Evolutionary conservation across 2,797 vertebrate genomes (phyloP).

Genomic region (Aviceda leuphotes): DNA sequence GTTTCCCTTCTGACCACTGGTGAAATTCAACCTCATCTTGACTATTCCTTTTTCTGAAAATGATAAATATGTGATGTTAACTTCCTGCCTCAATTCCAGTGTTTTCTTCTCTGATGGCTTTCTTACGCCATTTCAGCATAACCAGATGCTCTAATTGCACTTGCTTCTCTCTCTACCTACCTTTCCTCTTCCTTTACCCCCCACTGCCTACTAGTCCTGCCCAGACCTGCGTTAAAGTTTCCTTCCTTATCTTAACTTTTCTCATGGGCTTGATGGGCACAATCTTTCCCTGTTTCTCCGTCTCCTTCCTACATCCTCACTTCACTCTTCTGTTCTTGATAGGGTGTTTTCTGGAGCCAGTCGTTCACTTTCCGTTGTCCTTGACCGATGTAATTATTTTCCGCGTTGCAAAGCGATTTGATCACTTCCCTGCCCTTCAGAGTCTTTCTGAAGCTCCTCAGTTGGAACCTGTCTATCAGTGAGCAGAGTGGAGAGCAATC

Average conservation of each 20-base stretch:
- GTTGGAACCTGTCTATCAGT: not conserved
- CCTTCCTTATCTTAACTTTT: not conserved
- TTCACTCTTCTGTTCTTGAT: not conserved
- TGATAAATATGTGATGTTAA: rapidly evolving
- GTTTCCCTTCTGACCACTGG: not conserved
- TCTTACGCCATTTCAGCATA: not conserved
- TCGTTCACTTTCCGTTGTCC: rapidly evolving
- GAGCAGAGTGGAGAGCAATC: not conserved
- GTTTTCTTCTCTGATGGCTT: not conserved
- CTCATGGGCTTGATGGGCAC: not conserved
- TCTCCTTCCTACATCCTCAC: not conserved
- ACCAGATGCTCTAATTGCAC: not conserved
- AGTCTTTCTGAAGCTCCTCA: not conserved
- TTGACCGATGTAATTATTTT: not conserved
- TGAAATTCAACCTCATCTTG: not conserved
- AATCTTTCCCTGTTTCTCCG: not conserved
- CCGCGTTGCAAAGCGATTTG: not conserved
- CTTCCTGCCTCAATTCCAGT: not conserved
- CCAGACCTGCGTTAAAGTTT: not conserved
- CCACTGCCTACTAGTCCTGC: not conserved
- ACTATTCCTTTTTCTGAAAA: not conserved
- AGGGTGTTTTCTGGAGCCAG: not conserved
- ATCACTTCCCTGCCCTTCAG: not conserved
- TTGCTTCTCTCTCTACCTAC: not conserved
- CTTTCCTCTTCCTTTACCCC: not conserved